Conservation (phyloP, 2,888 invertebrate genomes). For the Hyposoter dolosus region DNA sequence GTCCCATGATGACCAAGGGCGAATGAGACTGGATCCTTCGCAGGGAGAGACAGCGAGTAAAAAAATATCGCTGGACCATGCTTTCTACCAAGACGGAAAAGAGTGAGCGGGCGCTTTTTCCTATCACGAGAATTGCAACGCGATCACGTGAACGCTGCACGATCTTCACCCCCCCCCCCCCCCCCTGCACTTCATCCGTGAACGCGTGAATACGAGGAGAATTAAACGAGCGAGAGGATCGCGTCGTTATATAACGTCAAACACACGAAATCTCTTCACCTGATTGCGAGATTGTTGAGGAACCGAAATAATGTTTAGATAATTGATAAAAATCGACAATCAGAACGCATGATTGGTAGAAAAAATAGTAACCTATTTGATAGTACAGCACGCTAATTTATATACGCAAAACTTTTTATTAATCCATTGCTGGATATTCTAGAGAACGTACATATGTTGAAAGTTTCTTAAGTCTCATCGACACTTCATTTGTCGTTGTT, state of each 20-base stretch:
- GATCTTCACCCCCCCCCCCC: constrained; percentile 56
- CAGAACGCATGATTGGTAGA: no score
- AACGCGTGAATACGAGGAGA: constrained; percentile 58
- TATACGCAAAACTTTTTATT: background rate
- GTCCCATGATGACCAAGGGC: constrained; percentile 55
- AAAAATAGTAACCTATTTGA: no score
- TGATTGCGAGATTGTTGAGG: background rate
- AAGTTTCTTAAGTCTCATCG: background rate
- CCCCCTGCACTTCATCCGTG: background rate
- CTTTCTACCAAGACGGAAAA: constrained; percentile 10
- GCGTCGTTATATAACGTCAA: constrained; percentile 71
- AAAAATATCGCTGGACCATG: constrained; percentile 17
- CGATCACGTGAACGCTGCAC: constrained; percentile 64
- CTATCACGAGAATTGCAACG: constrained; percentile 49
- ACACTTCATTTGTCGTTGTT: background rate
- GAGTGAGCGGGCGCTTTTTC: constrained; percentile 63
- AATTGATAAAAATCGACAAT: no score
- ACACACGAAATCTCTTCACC: constrained; percentile 32
- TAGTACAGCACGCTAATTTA: no score
- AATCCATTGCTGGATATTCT: background rate
- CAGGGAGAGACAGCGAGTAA: constrained; percentile 20
- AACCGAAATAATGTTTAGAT: no score
- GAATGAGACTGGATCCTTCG: constrained; percentile 43
- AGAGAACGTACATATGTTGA: background rate
- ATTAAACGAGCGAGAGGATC: constrained; percentile 73